phyloP scores from a whole-genome alignment of 2,888 invertebrate species.

The Tipula vernalis region DNA sequence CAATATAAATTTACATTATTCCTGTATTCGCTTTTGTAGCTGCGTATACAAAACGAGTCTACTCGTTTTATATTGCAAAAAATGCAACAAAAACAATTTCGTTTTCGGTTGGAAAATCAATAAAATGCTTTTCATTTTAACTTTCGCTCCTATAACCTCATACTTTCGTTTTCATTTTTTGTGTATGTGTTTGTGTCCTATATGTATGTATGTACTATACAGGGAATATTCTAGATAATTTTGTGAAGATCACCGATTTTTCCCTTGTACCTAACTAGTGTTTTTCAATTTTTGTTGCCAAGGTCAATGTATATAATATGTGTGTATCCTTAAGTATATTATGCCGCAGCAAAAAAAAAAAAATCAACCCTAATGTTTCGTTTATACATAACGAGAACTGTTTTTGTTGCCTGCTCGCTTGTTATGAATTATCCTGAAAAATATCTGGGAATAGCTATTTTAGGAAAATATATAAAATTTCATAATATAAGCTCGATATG shows the following conservation, averaged over 20 bases:
- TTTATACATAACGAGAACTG: not conserved
- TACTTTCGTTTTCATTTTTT: not conserved
- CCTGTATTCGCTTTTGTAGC: not conserved
- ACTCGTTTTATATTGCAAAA: not conserved
- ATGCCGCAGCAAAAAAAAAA: not conserved
- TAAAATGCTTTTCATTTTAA: not conserved
- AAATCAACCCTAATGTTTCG: not conserved
- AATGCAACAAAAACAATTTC: not conserved
- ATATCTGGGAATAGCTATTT: not conserved
- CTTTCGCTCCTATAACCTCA: not conserved
- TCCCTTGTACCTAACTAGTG: not conserved
- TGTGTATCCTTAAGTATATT: not conserved
- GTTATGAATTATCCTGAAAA: not conserved
- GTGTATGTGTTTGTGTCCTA: not conserved
- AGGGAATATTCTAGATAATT: not conserved
- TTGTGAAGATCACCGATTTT: not conserved
- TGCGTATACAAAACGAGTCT: not conserved
- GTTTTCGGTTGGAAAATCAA: not conserved
- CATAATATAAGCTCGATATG: not conserved
- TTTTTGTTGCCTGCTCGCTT: not conserved
- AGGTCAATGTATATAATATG: not conserved
- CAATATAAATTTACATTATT: not conserved
- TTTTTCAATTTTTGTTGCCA: not conserved
- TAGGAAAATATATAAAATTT: not conserved
- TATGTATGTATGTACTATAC: too few relatives aligned